Percentiles rank a stretch among this genome's conserved stretches.
phyloP scores from a whole-genome alignment of 2,888 invertebrate genomes.

The Protonemura montana region DNA sequence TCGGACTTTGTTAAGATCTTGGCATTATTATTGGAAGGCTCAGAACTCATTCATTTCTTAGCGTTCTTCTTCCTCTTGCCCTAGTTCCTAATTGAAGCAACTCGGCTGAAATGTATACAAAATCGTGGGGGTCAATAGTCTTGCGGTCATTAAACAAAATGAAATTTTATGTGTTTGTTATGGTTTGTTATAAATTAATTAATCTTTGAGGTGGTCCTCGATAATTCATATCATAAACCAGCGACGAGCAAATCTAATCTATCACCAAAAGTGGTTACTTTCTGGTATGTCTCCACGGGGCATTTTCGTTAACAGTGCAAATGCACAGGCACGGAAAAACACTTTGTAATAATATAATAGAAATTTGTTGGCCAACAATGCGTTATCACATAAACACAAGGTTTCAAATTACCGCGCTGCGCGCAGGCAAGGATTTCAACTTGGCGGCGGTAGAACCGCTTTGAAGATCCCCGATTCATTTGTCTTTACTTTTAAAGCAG shows the following conservation, averaged over 20 bases:
- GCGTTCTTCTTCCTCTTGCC: not conserved
- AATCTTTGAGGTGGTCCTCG: constrained; percentile 39
- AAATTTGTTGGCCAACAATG: constrained; percentile 18
- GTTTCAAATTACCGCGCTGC: not conserved
- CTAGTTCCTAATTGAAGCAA: not conserved
- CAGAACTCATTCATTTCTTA: not conserved
- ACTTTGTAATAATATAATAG: constrained; percentile 33
- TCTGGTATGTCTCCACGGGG: constrained; percentile 31
- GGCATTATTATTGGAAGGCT: not conserved
- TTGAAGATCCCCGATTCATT: constrained; percentile 15
- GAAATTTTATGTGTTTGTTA: constrained; percentile 31
- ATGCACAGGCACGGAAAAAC: constrained; percentile 35
- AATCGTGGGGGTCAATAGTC: constrained; percentile 27
- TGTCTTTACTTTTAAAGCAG: not conserved
- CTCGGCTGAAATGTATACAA: not conserved
- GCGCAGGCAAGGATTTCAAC: not conserved
- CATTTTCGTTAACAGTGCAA: constrained; percentile 7
- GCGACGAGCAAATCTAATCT: constrained; percentile 18
- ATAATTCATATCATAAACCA: constrained; percentile 34
- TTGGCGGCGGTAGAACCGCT: not conserved
- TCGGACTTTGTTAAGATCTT: not conserved
- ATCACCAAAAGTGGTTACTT: constrained; percentile 38
- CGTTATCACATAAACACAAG: not conserved
- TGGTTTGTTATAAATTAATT: constrained; percentile 41
- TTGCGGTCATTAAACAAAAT: constrained; percentile 22